Evolutionary conservation across 2,113 vertebrate species (phyloP).

Genomic region (Nannobrachium achirus): DNA sequence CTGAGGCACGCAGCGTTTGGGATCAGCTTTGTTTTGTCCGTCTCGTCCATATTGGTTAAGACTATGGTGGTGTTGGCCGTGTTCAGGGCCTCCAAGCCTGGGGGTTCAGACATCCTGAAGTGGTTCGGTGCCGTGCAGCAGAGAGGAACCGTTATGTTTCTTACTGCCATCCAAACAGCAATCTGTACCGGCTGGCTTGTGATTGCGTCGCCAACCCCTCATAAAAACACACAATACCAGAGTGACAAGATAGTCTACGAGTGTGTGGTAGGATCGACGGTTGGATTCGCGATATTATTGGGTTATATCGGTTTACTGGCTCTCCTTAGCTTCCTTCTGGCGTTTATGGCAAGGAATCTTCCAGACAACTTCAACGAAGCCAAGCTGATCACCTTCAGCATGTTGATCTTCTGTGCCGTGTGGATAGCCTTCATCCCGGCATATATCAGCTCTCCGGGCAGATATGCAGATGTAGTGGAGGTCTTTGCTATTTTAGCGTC

Average conservation of each 20-base stretch:
- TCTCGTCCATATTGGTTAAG: slow-evolving; percentile 62
- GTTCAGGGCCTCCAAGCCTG: slow-evolving; percentile 43
- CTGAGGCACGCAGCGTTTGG: slow-evolving; percentile 58
- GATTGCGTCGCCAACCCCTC: slow-evolving; percentile 31
- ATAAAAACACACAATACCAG: slow-evolving; percentile 37
- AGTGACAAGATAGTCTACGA: slow-evolving; percentile 41
- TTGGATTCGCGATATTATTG: too few relatives aligned
- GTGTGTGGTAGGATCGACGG: too few relatives aligned
- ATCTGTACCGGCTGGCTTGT: slow-evolving; percentile 57
- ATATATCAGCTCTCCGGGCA: slow-evolving; percentile 65
- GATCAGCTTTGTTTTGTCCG: slow-evolving; percentile 55
- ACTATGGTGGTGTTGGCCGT: slow-evolving; percentile 39
- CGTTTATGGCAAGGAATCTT: too few relatives aligned
- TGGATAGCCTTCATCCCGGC: slow-evolving; percentile 66
- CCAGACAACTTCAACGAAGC: slow-evolving; percentile 40
- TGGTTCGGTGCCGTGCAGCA: slow-evolving; percentile 55
- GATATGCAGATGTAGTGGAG: slow-evolving; percentile 32
- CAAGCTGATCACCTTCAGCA: slow-evolving; percentile 65
- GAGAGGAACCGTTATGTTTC: slow-evolving; percentile 45
- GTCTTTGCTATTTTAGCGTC: too few relatives aligned
- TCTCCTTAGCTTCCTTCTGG: too few relatives aligned
- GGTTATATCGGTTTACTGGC: too few relatives aligned
- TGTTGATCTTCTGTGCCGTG: slow-evolving; percentile 70
- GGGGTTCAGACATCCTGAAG: slow-evolving; percentile 28
- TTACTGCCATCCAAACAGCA: slow-evolving; percentile 43